Evolutionary conservation across 2,888 invertebrate species (phyloP), one percentile per base, ranked within the genome.

Genomic region (Polietes domitor): DNA sequence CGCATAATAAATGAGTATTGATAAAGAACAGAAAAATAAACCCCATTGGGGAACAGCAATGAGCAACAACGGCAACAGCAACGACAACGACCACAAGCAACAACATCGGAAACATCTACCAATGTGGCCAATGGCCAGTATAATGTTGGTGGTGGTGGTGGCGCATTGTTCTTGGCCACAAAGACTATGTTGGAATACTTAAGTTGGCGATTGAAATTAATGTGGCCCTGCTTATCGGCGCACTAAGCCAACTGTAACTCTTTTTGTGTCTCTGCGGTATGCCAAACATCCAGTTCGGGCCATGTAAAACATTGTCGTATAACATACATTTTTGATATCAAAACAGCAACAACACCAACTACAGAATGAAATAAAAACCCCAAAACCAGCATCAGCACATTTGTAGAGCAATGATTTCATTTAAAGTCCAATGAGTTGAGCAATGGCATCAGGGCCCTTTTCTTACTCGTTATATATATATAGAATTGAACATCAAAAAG

Each of bases 1-100:
- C 84, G 84, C 84, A 81, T 84, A 84, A 84, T 81, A 80, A 83
- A 81, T 84, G 78, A 81, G 78, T 78, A 78, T 78, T 81, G 84
- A 84, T 84, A 81, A 81, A 68, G 41, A 26, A 53, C 50, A 47
- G n/a, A 53, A n/a, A n/a, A n/a, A n/a, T n/a, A n/a, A 68, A 32
- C 53, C 37, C 68, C 68, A 43, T n/a, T n/a, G n/a, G n/a, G n/a
- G n/a, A n/a, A n/a, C n/a, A n/a, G n/a, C n/a, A n/a, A n/a, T 17
- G 68, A 68, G 41, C 15, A 21, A 68, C 21, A 12, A 5, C 28
- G 26, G 28, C 63, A 19, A 63, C 63, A 32, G 17, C 9, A 55
- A 58, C 28, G n/a, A 28, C 37, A 12, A 37, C 37, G 37, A 9
- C 37, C 10, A 37, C 37, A 37, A 37, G 12, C 37, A 37, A 12